phyloP scores from a whole-genome alignment of 1,140 invertebrate genomes.

The Zaprionus ornatus region DNA sequence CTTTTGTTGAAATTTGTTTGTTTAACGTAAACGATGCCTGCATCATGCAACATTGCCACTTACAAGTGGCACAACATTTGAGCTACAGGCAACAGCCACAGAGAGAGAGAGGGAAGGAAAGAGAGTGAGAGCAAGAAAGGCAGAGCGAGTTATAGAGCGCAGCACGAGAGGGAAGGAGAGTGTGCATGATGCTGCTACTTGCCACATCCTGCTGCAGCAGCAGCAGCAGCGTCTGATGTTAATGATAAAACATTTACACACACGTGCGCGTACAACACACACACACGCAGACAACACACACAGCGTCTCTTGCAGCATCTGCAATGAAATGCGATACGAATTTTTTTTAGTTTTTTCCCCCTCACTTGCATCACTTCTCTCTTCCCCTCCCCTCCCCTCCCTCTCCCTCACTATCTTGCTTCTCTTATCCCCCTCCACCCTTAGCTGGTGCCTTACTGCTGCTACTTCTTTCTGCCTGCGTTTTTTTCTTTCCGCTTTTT shows the following conservation, averaged over 20 bases:
- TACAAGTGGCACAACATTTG: constrained; percentile 29
- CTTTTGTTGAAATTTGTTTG: constrained; percentile 65
- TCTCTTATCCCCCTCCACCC: neutral
- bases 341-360: neutral
- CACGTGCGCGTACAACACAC: constrained; percentile 9
- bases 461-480: neutral
- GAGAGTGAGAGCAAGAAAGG: neutral
- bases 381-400: too few relatives aligned
- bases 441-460: neutral
- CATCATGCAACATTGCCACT: constrained; percentile 35
- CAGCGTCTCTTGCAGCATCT: constrained; percentile 22
- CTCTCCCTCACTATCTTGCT: neutral
- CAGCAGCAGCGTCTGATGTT: constrained; percentile 45
- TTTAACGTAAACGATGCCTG: constrained; percentile 56
- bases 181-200: neutral
- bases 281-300: neutral
- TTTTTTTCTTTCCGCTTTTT: neutral
- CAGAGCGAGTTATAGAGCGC: neutral
- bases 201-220: constrained; percentile 55
- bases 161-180: neutral
- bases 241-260: constrained; percentile 59
- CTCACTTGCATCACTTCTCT: constrained; percentile 3
- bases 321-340: constrained; percentile 51
- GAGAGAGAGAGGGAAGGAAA: neutral
- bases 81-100: neutral